Evolutionary conservation across 2,113 vertebrate species (phyloP), one percentile per base, ranked within the genome.

Genomic region (Sinocyclocheilus anshuiensis): DNA sequence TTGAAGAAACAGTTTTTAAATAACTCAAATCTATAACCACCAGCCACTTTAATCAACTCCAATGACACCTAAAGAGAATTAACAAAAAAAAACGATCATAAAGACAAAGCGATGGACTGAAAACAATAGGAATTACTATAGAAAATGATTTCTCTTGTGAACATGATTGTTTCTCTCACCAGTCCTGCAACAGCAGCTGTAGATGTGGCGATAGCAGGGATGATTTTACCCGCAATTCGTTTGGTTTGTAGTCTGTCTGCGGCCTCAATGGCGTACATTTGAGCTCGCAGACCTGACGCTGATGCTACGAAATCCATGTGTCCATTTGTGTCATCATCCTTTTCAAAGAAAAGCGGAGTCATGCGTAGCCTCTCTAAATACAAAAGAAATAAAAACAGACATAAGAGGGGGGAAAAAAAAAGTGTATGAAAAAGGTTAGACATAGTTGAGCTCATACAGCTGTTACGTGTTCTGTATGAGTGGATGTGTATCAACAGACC

Each of bases 1-100:
- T 99, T 99, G 84, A 99, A 96, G 92, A 99, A 99, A 93, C 98
- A 99, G 94, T 99, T 99, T 91, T 95, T 99, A 88, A 97, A 97
- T 1, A 96, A 96, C 87, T 97, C 96, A 92, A 97, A 97, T 29
- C 93, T 92, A 78, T 95, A 96, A 65, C 94, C 95, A 88, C 95
- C 97, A 67, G 96, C 95, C 82, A 98, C 93, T 92, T 99, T 99
- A 71, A 99, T 96, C 90, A 99, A 90, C 92, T 99, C 98, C 87
- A 99, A 84, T 7, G 97, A 96, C 93, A 99, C 97, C 98, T 99
- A 91, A 7, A 29, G 39, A 48, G 6, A 26, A 26, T 26, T 26
- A 26, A 26, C 26, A 26, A 26, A 26, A 10, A 36, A 36, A 36
- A 36, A 26, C 1, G 24, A 18, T 18, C 22, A 24, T 22, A 53